Base-by-base conservation (phyloP, 2,113 vertebrate genomes). In the Eira barbara region DNA sequence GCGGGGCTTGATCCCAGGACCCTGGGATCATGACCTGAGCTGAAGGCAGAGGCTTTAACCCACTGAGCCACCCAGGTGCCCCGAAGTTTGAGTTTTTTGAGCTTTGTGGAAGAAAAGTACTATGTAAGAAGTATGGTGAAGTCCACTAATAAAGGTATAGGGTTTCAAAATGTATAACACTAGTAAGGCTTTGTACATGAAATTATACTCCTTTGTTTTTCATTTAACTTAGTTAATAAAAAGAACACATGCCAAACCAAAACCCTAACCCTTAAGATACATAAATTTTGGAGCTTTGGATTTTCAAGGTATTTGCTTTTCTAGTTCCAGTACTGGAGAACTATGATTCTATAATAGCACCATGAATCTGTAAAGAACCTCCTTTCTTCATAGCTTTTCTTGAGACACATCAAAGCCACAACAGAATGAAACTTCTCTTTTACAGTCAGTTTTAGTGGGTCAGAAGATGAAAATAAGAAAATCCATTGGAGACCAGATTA, bases 401-500 rank as follows among this genome's bases (percentile, higher is more conserved):
- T 0, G 74, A 99, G 98, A 98, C 98, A 98, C 98, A 98, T 96
- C 97, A 98, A 98, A 98, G 97, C 99, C 98, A 98, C 97, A 97
- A 97, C 98, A 99, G 79, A 80, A 99, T 98, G 97, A 97, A 98
- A 94, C 95, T 98, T 97, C 97, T 98, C 98, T 98, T 98, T 99
- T 98, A 98, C 85, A 13, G 98, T 99, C 99, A 99, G 98, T 99
- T 98, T 99, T 99, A 99, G 96, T 99, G 98, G 99, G 98, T 99
- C 98, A 98, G 98, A 98, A 98, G 98, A 98, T 99, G 98, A 99
- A 99, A 99, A 99, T 98, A 99, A 99, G 98, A 99, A 99, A 99
- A 98, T 99, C 99, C 98, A 99, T 96, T 99, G 97, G 99, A 99
- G 99, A 99, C 98, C 98, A 99, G 99, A 99, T 99, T 99, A 99